Percentiles rank a stretch among this genome's conserved stretches.
These are phyloP conservation scores for Halictus quadricinctus DNA, from an alignment of 2,888 invertebrate genomes.

Conservation along the genomic window DNA sequence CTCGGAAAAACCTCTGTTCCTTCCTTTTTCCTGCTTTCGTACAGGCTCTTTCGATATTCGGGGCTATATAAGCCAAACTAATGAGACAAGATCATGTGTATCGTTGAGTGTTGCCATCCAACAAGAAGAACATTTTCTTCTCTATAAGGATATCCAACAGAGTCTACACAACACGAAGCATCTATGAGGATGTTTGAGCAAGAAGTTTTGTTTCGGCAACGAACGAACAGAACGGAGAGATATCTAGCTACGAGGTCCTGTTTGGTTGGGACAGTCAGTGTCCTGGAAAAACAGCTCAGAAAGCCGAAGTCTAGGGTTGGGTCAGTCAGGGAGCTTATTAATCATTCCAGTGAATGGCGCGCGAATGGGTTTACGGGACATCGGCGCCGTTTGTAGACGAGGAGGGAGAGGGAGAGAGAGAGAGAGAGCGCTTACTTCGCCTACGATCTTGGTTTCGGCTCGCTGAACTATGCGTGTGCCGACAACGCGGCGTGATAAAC, in stretches of 20 bases:
- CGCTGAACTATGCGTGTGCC: constrained; percentile 68
- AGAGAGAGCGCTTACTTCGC: constrained; percentile 21
- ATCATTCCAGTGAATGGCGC: constrained; percentile 23
- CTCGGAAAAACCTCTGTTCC: not conserved
- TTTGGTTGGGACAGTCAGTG: not conserved
- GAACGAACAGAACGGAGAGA: not conserved
- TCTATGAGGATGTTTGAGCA: not conserved
- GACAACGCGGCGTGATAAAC: constrained; percentile 74
- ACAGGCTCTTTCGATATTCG: not conserved
- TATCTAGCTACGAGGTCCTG: not conserved
- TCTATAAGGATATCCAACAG: not conserved
- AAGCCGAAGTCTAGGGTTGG: not conserved
- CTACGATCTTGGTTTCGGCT: constrained; percentile 69
- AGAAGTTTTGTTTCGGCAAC: not conserved
- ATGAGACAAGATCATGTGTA: no score
- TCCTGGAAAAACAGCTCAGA: not conserved
- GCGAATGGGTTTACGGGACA: constrained; percentile 10
- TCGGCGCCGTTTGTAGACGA: constrained; percentile 20
- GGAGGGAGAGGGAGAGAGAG: not conserved
- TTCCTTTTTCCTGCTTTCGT: not conserved
- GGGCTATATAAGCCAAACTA: no score
- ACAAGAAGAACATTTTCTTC: not conserved
- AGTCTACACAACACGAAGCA: no score
- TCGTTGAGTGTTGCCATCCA: not conserved
- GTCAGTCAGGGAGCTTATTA: not conserved